Evolutionary conservation across 2,797 vertebrate genomes (phyloP).

Genomic region (Rhinichthys osculus): DNA sequence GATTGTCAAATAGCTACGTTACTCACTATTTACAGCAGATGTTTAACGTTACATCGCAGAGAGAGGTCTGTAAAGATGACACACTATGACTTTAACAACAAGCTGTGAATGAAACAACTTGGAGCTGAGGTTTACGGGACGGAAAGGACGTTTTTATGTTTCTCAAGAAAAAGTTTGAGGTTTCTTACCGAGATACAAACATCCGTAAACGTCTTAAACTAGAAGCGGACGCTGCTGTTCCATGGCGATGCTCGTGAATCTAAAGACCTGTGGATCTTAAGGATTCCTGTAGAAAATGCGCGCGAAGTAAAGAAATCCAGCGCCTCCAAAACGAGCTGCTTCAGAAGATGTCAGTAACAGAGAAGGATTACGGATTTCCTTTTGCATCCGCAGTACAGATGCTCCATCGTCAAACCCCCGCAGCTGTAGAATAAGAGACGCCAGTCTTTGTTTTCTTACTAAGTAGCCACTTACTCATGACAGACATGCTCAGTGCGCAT

Average conservation of each 20-base stretch:
- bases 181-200: slow-evolving; percentile 37
- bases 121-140: not conserved
- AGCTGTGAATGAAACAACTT: not conserved
- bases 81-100: not conserved
- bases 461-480: slow-evolving; percentile 69
- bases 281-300: slow-evolving; percentile 10
- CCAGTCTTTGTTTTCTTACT: slow-evolving; percentile 72
- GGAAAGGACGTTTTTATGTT: not conserved
- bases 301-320: not conserved
- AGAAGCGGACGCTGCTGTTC: slow-evolving; percentile 18
- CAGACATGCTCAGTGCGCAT: slow-evolving; percentile 70
- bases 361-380: not conserved
- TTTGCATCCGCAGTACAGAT: slow-evolving; percentile 1
- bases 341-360: not conserved
- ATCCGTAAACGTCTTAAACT: not conserved
- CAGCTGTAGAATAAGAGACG: slow-evolving; percentile 53
- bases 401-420: slow-evolving; percentile 33
- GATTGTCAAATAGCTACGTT: slow-evolving; percentile 19
- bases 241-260: slow-evolving; percentile 24
- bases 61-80: not conserved
- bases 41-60: not conserved
- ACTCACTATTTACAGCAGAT: not conserved
- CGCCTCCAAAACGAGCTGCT: not conserved
- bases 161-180: slow-evolving; percentile 41
- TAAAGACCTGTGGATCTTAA: slow-evolving; percentile 73